phyloP scores from a whole-genome alignment of 2,113 vertebrate genomes.

The Mus pahari region DNA sequence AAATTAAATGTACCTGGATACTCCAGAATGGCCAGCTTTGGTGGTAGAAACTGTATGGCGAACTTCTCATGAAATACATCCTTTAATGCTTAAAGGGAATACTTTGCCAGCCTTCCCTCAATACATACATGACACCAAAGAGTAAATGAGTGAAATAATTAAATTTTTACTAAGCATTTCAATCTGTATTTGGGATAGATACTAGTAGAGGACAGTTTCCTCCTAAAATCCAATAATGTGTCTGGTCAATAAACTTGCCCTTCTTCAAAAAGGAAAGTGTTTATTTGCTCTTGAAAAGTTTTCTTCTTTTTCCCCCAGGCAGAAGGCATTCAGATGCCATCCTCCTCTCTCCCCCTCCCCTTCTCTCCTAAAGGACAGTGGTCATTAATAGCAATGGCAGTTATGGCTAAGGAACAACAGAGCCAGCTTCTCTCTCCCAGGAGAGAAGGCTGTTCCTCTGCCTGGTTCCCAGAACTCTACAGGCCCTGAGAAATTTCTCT shows the following conservation, averaged over 20 bases:
- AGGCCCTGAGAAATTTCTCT: background rate
- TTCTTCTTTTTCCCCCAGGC: background rate
- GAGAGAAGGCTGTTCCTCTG: background rate
- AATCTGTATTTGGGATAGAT: background rate
- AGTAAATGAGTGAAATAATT: background rate
- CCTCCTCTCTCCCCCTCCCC: too few relatives aligned
- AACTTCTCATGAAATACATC: background rate
- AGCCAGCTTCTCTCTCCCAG: background rate
- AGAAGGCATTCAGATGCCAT: too few relatives aligned
- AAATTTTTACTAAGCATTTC: background rate
- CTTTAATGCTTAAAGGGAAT: background rate
- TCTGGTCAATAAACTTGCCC: background rate
- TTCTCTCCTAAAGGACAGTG: background rate
- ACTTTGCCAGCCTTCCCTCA: background rate
- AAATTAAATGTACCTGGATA: background rate
- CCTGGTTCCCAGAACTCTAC: background rate
- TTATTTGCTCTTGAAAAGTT: constrained; percentile 18
- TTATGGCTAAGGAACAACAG: background rate
- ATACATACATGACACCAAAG: too few relatives aligned
- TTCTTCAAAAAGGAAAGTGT: background rate
- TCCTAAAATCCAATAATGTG: background rate
- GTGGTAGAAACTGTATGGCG: background rate
- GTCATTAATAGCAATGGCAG: background rate
- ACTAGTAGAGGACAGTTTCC: background rate
- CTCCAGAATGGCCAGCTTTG: background rate